Evolutionary conservation across 2,888 invertebrate species (phyloP).

Genomic region (Lasius fuliginosus): DNA sequence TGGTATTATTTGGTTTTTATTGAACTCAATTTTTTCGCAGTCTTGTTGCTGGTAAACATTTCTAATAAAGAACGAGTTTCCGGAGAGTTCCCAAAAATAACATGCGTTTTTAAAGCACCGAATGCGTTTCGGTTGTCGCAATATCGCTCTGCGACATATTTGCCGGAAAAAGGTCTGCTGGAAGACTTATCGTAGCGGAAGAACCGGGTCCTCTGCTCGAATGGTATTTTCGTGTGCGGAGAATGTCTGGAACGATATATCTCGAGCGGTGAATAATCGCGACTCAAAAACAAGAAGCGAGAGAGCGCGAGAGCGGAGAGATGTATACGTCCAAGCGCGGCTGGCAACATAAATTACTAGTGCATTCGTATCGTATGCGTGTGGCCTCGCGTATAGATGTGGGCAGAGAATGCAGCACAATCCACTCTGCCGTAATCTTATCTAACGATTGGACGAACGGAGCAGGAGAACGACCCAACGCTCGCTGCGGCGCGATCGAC

Average conservation of each 20-base stretch:
- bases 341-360: slow-evolving; percentile 66
- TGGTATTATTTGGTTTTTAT: slow-evolving; percentile 5
- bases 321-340: slow-evolving; percentile 51
- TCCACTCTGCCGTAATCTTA: slow-evolving; percentile 50
- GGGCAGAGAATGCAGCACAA: slow-evolving; percentile 35
- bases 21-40: slow-evolving; percentile 29
- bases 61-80: slow-evolving; percentile 50
- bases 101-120: slow-evolving; percentile 50
- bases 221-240: slow-evolving; percentile 52
- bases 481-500: slow-evolving; percentile 8
- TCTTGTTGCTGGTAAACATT: slow-evolving; percentile 29
- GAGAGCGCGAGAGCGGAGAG: slow-evolving; percentile 24
- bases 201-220: slow-evolving; percentile 36
- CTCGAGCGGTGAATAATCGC: slow-evolving; percentile 52
- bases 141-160: slow-evolving; percentile 49
- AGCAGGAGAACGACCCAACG: slow-evolving; percentile 14
- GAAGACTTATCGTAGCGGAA: slow-evolving; percentile 48
- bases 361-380: slow-evolving; percentile 49
- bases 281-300: slow-evolving; percentile 42
- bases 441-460: slow-evolving; percentile 20
- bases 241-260: slow-evolving; percentile 51
- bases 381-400: slow-evolving; percentile 3
- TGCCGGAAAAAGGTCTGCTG: slow-evolving; percentile 33
- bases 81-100: slow-evolving; percentile 29
- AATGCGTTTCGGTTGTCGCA: slow-evolving; percentile 48